These are phyloP conservation scores for Tethya wilhelma DNA, from an alignment of 37 sponge, comb jelly and placozoan species.

Conservation along the genomic window DNA sequence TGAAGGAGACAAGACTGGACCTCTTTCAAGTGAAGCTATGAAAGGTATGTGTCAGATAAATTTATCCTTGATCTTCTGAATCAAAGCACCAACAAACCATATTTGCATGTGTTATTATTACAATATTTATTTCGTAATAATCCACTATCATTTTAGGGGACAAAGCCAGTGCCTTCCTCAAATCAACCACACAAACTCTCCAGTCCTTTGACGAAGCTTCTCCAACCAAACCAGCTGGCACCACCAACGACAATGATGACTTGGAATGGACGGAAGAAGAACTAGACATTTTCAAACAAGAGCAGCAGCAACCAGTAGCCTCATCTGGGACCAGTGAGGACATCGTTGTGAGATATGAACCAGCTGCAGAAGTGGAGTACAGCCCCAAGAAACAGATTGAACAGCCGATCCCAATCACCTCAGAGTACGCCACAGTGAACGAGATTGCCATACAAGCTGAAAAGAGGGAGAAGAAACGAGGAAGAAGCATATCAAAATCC, in stretches of 20 bases:
- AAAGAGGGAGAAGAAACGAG: conserved; percentile 8
- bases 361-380: not conserved
- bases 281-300: conserved; percentile 11
- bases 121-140: not conserved
- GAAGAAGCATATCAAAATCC: conserved; percentile 39
- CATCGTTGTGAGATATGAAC: conserved; percentile 28
- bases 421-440: conserved; percentile 35
- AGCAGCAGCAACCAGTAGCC: not conserved
- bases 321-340: not conserved
- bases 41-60: not conserved
- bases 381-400: too few relatives aligned
- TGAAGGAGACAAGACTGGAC: conserved; percentile 4
- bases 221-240: too few relatives aligned
- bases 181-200: conserved; percentile 9
- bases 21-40: too few relatives aligned
- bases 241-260: not conserved
- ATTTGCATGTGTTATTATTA: not conserved
- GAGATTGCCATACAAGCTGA: conserved; percentile 29
- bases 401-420: not conserved
- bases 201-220: conserved; percentile 2
- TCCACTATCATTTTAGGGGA: too few relatives aligned
- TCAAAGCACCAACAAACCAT: not conserved
- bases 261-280: conserved; percentile 23
- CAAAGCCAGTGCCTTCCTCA: not conserved
- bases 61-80: not conserved